These are phyloP conservation scores for Taenaris catops DNA, from an alignment of 2,888 invertebrate genomes.

Conservation along the genomic window DNA sequence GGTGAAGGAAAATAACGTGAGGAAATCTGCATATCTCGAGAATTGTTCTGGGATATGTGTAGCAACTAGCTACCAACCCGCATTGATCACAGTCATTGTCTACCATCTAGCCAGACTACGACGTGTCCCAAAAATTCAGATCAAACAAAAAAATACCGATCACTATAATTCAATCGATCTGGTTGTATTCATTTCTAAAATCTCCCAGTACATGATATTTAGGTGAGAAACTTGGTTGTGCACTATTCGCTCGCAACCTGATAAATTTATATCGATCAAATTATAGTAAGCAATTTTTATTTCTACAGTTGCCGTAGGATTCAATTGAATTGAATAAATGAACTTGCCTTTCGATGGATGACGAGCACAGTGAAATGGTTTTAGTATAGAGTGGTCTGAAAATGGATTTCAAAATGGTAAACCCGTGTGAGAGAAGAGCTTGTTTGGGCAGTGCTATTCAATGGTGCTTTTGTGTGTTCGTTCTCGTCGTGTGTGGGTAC, in stretches of 20 bases:
- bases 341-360: slow-evolving; percentile 16
- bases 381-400: slow-evolving; percentile 23
- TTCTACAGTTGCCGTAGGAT: no score
- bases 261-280: slow-evolving; percentile 2
- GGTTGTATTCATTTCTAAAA: neutral
- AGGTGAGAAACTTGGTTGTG: neutral
- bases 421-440: slow-evolving; percentile 42
- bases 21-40: no score
- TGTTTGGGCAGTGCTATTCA: slow-evolving; percentile 59
- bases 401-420: slow-evolving; percentile 31
- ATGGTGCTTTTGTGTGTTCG: slow-evolving; percentile 63
- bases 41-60: no score
- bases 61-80: no score
- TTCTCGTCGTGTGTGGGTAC: slow-evolving; percentile 54
- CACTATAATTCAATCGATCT: slow-evolving; percentile 6
- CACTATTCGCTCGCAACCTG: neutral
- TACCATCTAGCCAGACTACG: slow-evolving; percentile 32
- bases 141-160: slow-evolving; percentile 8
- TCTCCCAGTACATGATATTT: neutral
- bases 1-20: no score
- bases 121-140: slow-evolving; percentile 18
- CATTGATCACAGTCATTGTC: slow-evolving; percentile 35
- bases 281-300: slow-evolving; percentile 5
- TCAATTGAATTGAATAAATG: no score
- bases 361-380: slow-evolving; percentile 41